Percentiles rank a stretch among this genome's conserved stretches.
phyloP scores from a whole-genome alignment of 2,888 invertebrate genomes.

The Seira sanloemensis region DNA sequence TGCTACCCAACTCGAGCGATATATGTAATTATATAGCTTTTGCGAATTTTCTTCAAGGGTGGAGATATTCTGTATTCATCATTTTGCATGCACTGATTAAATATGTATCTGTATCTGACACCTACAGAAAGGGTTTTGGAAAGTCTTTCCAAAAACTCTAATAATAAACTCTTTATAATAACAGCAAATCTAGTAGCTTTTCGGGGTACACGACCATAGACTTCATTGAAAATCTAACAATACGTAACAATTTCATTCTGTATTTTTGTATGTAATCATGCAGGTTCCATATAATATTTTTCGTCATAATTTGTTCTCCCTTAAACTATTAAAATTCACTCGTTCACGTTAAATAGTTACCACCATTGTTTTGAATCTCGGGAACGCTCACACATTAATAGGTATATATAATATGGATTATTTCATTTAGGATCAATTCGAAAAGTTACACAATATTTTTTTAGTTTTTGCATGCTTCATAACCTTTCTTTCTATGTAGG shows the following conservation, averaged over 20 bases:
- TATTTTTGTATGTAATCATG: neutral
- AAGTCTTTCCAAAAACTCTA: neutral
- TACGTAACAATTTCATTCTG: neutral
- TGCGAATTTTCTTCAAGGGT: too few relatives aligned
- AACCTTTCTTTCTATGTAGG: constrained; percentile 2
- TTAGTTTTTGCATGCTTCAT: constrained; percentile 19
- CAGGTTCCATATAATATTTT: neutral
- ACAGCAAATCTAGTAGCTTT: neutral
- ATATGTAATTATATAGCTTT: neutral
- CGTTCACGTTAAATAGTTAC: constrained; percentile 54
- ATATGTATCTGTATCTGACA: neutral
- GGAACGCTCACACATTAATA: too few relatives aligned
- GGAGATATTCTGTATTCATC: too few relatives aligned
- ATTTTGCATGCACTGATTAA: neutral
- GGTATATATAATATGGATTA: too few relatives aligned
- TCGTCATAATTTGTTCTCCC: neutral
- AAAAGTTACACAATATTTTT: neutral
- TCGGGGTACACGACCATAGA: too few relatives aligned
- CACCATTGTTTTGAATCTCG: constrained; percentile 62
- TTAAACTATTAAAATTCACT: constrained; percentile 2
- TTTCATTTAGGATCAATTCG: neutral
- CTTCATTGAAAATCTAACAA: too few relatives aligned
- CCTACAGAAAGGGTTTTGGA: too few relatives aligned
- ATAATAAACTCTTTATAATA: neutral
- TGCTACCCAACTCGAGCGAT: neutral